Base-by-base conservation (phyloP, 2,888 invertebrate species). In the Rhaphigaster nebulosa region DNA sequence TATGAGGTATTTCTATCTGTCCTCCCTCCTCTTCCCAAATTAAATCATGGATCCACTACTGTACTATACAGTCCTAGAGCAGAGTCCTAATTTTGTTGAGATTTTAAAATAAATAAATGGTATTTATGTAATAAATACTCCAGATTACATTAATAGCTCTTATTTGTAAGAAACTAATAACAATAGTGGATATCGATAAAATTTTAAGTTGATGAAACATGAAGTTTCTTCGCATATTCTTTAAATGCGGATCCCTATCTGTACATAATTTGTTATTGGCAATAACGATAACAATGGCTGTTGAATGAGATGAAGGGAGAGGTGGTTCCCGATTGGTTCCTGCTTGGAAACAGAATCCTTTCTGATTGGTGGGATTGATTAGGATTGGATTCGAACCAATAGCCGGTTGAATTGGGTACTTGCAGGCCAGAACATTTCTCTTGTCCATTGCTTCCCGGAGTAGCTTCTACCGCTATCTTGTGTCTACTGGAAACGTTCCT, bases 321-420 rank as follows among this genome's bases (percentile, higher is more conserved):
- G 60, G 60, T n/a, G 26, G 20, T n/a, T 60, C 20, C 60, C 60
- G n/a, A 60, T 60, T 60, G 60, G 60, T n/a, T n/a, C n/a, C 60
- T n/a, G 60, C 60, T 60, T 60, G 60, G 60, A 10, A 60, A 60
- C 60, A 60, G 60, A 60, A 60, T 60, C 60, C 60, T 60, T 60
- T 60, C 60, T 60, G 60, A 60, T 60, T 60, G 60, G 60, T 60
- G 26, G 60, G 60, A 60, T 60, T 60, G 60, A 60, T 60, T 60
- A 60, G 60, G 60, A 60, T 60, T 60, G 60, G 60, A 60, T 60
- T 60, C 60, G 60, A 60, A 60, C n/a, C 60, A 60, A 54, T n/a
- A 60, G 60, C n/a, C n/a, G 8, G 60, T n/a, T 26, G 26, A n/a
- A 60, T 60, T 60, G n/a, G 60, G 60, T 60, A 60, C 60, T 60